These are phyloP conservation scores for Taxidea taxus DNA, from an alignment of 2,113 vertebrate species.

Conservation along the genomic window DNA sequence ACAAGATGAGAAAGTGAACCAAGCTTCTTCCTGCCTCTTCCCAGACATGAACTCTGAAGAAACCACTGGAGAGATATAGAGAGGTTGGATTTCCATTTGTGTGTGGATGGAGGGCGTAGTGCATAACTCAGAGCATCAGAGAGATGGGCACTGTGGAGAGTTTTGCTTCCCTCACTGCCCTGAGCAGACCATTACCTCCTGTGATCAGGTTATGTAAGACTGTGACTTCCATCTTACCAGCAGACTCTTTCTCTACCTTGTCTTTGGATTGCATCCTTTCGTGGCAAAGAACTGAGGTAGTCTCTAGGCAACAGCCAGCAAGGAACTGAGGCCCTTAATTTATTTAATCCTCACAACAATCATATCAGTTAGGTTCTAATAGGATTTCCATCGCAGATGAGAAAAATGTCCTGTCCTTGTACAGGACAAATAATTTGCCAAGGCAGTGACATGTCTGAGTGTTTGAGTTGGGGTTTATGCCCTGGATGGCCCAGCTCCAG, in stretches of 20 bases:
- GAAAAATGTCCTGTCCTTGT: neutral
- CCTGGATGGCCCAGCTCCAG: neutral
- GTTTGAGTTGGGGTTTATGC: neutral
- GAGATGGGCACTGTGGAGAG: neutral
- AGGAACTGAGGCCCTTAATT: neutral
- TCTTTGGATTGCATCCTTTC: neutral
- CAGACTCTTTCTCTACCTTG: neutral
- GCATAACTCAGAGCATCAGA: neutral
- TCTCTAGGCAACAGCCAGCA: neutral
- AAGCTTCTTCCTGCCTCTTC: neutral
- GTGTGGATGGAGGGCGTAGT: neutral
- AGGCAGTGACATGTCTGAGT: neutral
- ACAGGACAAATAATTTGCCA: neutral
- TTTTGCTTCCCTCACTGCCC: neutral
- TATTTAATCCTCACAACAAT: neutral
- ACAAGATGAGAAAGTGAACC: neutral
- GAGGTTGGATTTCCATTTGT: neutral
- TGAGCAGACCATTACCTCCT: neutral
- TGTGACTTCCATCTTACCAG: neutral
- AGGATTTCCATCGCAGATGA: neutral
- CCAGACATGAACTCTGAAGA: neutral
- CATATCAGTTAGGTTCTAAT: neutral
- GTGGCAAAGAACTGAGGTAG: neutral
- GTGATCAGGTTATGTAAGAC: neutral
- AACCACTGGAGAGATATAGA: neutral